A percentile compares a stretch with the other conserved stretches of the same genome.
phyloP scores from a whole-genome alignment of 2,888 invertebrate genomes.

The Drosophila ustulata region DNA sequence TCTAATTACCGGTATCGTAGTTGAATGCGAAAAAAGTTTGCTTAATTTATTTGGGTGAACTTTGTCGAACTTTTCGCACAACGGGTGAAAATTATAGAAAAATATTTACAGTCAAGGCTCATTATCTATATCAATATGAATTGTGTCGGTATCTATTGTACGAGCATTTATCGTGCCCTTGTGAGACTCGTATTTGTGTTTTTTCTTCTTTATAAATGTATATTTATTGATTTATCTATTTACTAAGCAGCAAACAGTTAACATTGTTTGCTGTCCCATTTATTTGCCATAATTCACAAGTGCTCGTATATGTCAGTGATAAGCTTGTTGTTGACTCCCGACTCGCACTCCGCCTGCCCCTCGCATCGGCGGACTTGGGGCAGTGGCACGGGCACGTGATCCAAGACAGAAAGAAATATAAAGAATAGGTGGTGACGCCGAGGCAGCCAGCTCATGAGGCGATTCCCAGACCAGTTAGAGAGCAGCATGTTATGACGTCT shows the following conservation, averaged over 20 bases:
- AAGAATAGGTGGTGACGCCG: constrained; percentile 1
- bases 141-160: constrained; percentile 53
- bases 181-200: constrained; percentile 34
- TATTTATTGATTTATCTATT: constrained; percentile 66
- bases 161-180: constrained; percentile 58
- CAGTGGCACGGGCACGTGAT: constrained; percentile 55
- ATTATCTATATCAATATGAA: constrained; percentile 61
- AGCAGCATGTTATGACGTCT: constrained; percentile 19
- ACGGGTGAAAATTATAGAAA: constrained; percentile 54
- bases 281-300: constrained; percentile 70
- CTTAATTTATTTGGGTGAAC: constrained; percentile 30
- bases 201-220: constrained; percentile 43
- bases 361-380: not conserved
- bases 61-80: constrained; percentile 33
- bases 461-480: constrained; percentile 11
- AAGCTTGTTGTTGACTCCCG: constrained; percentile 31
- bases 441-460: constrained; percentile 3
- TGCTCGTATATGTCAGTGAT: constrained; percentile 70
- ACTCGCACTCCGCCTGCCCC: constrained; percentile 1
- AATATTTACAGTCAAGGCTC: constrained; percentile 60
- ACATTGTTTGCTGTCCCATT: constrained; percentile 61
- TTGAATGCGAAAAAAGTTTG: constrained; percentile 11
- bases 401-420: not conserved
- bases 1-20: constrained; percentile 31
- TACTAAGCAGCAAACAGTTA: constrained; percentile 54